phyloP scores from a whole-genome alignment of 2,888 invertebrate species.

The Orthonychiurus folsomi region DNA sequence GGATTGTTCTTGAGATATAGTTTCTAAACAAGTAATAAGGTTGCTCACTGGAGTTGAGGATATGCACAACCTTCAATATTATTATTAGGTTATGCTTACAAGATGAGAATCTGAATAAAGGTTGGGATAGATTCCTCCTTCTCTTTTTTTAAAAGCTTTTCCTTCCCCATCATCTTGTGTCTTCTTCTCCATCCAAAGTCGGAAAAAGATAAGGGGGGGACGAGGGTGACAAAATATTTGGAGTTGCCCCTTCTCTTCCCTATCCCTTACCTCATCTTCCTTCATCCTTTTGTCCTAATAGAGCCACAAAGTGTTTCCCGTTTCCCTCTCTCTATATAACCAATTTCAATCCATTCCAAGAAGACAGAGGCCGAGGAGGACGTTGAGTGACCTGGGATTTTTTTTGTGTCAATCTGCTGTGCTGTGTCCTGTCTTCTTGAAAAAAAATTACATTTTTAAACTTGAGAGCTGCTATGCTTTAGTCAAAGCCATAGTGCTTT shows the following conservation, averaged over 20 bases:
- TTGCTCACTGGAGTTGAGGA: neutral
- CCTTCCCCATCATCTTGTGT: neutral
- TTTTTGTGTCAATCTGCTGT: no score
- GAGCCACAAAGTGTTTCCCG: neutral
- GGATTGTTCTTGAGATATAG: neutral
- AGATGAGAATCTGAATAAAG: neutral
- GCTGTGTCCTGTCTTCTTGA: no score
- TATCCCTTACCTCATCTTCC: no score
- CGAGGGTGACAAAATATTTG: neutral
- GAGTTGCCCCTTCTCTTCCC: neutral
- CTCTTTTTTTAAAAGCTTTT: neutral
- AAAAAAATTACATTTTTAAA: no score
- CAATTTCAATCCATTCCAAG: no score
- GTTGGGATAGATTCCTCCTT: neutral
- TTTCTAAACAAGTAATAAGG: neutral
- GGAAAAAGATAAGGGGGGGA: neutral
- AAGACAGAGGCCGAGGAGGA: no score
- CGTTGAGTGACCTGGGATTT: no score
- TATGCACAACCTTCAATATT: neutral
- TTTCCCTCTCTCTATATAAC: neutral
- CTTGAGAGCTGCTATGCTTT: no score
- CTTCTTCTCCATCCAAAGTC: neutral
- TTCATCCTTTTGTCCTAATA: neutral
- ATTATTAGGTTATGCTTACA: conserved; percentile 1
- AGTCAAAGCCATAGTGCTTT: no score